A percentile compares a stretch with the other conserved stretches of the same genome.
Evolutionary conservation across 2,888 invertebrate genomes (phyloP).

Genomic region (Dryomyza anilis): DNA sequence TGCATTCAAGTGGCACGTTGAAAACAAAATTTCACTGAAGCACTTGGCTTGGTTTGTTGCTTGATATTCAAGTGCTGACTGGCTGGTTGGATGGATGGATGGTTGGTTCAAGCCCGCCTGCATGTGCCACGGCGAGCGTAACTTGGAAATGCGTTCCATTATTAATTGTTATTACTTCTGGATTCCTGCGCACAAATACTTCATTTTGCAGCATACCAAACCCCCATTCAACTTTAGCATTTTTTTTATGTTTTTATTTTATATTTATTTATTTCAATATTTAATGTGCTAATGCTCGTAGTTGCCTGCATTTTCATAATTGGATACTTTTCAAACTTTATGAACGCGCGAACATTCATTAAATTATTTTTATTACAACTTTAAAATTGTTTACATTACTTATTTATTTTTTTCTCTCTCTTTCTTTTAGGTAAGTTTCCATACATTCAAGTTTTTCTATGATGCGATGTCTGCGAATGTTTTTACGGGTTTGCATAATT

Average conservation of each 20-base stretch:
- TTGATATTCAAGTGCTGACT: slow-evolving; percentile 18
- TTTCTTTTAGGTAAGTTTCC: slow-evolving; percentile 10
- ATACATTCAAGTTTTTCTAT: neutral
- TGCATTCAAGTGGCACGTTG: slow-evolving; percentile 24
- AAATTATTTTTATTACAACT: too few relatives aligned
- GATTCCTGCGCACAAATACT: slow-evolving; percentile 2
- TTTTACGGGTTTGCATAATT: too few relatives aligned
- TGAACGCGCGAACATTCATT: neutral
- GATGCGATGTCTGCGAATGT: neutral
- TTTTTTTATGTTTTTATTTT: slow-evolving; percentile 4
- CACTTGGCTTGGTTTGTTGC: slow-evolving; percentile 15
- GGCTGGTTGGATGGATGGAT: neutral
- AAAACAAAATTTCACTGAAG: slow-evolving; percentile 19
- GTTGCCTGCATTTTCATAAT: neutral
- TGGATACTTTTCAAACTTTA: slow-evolving; percentile 1
- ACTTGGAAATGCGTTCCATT: slow-evolving; percentile 13
- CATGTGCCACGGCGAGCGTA: slow-evolving; percentile 1
- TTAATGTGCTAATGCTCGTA: neutral
- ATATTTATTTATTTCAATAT: neutral
- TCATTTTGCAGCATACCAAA: too few relatives aligned
- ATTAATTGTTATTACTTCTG: slow-evolving; percentile 24
- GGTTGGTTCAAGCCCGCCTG: neutral
- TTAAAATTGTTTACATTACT: neutral
- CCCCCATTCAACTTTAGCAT: neutral
- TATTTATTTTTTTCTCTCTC: too few relatives aligned